A percentile compares a stretch with the other conserved stretches of the same genome.
phyloP scores from a whole-genome alignment of 1,140 invertebrate genomes.

The Paraescarpia echinospica region DNA sequence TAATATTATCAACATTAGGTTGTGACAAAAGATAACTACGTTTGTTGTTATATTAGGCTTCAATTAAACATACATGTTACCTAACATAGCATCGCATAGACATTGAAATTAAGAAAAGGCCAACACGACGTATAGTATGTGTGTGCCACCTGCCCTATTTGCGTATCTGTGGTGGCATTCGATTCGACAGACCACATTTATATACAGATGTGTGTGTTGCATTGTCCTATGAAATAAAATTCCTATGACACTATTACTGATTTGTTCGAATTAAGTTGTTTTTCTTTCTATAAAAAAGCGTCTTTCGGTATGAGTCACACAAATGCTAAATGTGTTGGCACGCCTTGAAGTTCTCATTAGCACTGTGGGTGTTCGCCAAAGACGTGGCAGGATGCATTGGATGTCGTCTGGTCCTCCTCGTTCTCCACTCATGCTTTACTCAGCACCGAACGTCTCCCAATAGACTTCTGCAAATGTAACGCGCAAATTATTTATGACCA shows the following conservation, averaged over 20 bases:
- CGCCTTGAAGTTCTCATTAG: neutral
- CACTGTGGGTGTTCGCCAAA: neutral
- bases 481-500: neutral
- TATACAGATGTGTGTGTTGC: neutral
- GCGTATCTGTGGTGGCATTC: too few species aligned
- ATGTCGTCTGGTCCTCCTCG: neutral
- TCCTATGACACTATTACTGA: neutral
- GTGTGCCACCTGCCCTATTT: too few species aligned
- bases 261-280: neutral
- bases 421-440: neutral
- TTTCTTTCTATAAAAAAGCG: neutral
- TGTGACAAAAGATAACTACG: too few species aligned
- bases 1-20: too few species aligned
- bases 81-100: neutral
- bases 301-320: neutral
- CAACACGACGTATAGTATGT: neutral
- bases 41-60: neutral
- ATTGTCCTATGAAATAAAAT: neutral
- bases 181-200: neutral
- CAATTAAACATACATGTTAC: too few species aligned
- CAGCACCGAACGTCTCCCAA: neutral
- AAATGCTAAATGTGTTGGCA: neutral
- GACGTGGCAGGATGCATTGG: neutral
- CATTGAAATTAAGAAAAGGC: neutral
- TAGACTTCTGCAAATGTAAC: neutral